Evolutionary conservation across 2,888 invertebrate species (phyloP).

Genomic region (Noctuana brunneofusca): DNA sequence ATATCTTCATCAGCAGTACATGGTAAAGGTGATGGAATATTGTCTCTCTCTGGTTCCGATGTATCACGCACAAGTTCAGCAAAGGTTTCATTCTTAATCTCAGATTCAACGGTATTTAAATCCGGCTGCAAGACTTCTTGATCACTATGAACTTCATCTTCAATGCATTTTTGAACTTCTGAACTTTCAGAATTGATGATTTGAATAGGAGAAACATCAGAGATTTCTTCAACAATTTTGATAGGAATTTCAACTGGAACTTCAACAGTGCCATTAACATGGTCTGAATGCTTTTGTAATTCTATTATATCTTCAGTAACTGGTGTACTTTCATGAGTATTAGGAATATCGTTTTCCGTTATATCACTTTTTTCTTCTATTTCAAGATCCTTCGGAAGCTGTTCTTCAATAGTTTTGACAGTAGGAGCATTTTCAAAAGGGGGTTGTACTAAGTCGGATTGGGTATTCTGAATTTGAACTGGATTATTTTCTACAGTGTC

Average conservation of each 20-base stretch:
- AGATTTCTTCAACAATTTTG: neutral
- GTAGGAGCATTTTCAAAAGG: slow-evolving; percentile 27
- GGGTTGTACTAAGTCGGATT: neutral
- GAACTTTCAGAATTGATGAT: neutral
- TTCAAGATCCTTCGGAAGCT: slow-evolving; percentile 27
- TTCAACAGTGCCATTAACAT: neutral
- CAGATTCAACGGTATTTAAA: slow-evolving; percentile 5
- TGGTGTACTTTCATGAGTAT: neutral
- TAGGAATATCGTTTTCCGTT: neutral
- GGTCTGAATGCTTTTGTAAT: slow-evolving; percentile 8
- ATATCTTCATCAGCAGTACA: slow-evolving; percentile 44
- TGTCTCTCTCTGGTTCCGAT: slow-evolving; percentile 40
- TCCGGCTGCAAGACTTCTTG: slow-evolving; percentile 15
- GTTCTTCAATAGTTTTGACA: slow-evolving; percentile 16
- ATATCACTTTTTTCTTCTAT: slow-evolving; percentile 19
- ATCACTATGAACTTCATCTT: neutral
- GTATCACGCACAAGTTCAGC: slow-evolving; percentile 10
- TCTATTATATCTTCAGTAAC: slow-evolving; percentile 7
- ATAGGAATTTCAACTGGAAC: neutral
- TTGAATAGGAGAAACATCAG: slow-evolving; percentile 2
- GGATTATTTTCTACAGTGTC: slow-evolving; percentile 44
- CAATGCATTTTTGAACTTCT: neutral
- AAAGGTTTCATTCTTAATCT: slow-evolving; percentile 13
- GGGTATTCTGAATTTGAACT: slow-evolving; percentile 40
- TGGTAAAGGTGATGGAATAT: slow-evolving; percentile 56